Percentiles rank a stretch among this genome's conserved stretches.
phyloP scores from a whole-genome alignment of 2,797 vertebrate species.

The Dendrocincla fuliginosa region DNA sequence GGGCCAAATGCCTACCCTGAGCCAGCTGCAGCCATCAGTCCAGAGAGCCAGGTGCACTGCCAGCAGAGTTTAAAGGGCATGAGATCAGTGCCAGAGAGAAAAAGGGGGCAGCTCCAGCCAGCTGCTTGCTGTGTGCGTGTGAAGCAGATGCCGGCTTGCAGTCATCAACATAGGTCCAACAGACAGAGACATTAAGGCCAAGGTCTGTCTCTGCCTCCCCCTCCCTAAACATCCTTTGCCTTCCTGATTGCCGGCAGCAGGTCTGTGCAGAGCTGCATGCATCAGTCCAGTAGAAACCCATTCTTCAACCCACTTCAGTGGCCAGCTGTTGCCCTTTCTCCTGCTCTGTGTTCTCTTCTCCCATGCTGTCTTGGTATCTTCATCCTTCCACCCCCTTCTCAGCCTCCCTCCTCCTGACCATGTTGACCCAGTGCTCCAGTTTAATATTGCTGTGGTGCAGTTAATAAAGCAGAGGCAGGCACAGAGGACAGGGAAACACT shows the following conservation, averaged over 20 bases:
- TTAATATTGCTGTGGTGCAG: constrained; percentile 38
- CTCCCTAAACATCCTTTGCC: neutral
- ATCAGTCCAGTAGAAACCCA: neutral
- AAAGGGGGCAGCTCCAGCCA: neutral
- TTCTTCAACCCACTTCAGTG: neutral
- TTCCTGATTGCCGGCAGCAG: neutral
- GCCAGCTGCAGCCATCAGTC: neutral
- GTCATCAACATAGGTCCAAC: neutral
- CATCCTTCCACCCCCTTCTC: neutral
- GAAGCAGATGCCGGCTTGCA: neutral
- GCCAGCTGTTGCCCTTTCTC: neutral
- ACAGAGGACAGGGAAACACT: neutral
- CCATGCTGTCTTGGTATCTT: neutral
- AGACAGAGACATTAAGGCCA: neutral
- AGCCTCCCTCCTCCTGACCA: neutral
- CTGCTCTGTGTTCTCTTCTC: neutral
- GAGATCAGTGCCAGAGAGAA: neutral
- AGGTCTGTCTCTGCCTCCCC: neutral
- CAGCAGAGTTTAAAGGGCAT: neutral
- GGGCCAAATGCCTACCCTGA: neutral
- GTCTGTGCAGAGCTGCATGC: neutral
- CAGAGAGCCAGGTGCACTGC: neutral
- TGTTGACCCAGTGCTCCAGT: neutral
- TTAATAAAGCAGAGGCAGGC: constrained; percentile 41
- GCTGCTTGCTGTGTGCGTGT: neutral